Evolutionary conservation across 1,140 invertebrate genomes (phyloP), one percentile per base, ranked within the genome.

Genomic region (Paramacrobiotus metropolitanus): DNA sequence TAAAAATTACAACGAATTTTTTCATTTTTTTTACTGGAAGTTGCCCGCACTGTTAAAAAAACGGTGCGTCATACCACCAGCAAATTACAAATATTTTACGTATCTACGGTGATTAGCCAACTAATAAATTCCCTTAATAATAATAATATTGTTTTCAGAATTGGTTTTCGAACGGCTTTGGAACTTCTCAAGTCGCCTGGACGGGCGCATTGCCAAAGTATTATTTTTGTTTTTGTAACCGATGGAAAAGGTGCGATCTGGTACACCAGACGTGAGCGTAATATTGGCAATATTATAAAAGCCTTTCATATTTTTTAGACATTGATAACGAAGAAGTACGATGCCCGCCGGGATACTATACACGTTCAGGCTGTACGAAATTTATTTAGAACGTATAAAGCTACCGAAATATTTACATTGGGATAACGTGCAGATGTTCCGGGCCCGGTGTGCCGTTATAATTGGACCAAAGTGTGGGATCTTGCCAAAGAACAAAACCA

Each of bases 261-360:
- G n/a, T n/a, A n/a, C 48, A 55, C 9, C 15, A 9, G 9, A 4
- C 48, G n/a, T n/a, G n/a, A n/a, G n/a, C n/a, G n/a, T n/a, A 40
- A 40, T 40, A 40, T 40, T 40, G 9, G n/a, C 34, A 9, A 9
- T 9, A 40, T 40, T 40, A 40, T 40, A 9, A 9, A 9, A 9
- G 9, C 24, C 48, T 55, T 9, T 55, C 4, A 18, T n/a, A n/a
- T n/a, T n/a, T 55, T 55, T 4, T 55, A 55, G 48, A 55, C 48
- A 74, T 71, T 20, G 74, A 75, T 66, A 72, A 72, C 21, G 74
- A 75, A 63, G 67, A 70, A 63, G 71, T 75, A n/a, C 64, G 74
- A 44, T 75, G 74, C 70, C 73, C 73, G 9, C 73, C 73, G 66
- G 74, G 74, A 4, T 74, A 75, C 62, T 75, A 75, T 61, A 75